phyloP scores from a whole-genome alignment of 2,888 invertebrate genomes.

The Erebia ligea region DNA sequence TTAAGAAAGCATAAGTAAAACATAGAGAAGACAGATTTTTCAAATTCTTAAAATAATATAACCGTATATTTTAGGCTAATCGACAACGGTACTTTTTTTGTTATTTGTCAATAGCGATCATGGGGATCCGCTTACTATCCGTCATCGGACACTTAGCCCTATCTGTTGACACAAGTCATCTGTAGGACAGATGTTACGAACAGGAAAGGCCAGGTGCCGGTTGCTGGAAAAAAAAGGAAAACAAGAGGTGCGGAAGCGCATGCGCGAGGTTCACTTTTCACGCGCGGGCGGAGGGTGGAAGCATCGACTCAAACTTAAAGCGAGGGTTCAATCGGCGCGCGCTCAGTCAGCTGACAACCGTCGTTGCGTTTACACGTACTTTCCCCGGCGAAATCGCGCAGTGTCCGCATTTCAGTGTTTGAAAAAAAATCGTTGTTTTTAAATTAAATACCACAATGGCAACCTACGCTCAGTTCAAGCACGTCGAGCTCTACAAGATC shows the following conservation, averaged over 20 bases:
- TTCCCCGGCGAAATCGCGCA: constrained; percentile 46
- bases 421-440: constrained; percentile 37
- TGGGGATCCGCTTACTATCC: constrained; percentile 33
- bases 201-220: constrained; percentile 50
- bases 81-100: background rate
- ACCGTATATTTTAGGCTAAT: background rate
- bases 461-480: constrained; percentile 96
- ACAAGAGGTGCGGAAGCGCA: constrained; percentile 66
- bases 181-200: constrained; percentile 51
- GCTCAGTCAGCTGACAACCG: constrained; percentile 80
- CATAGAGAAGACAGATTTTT: background rate
- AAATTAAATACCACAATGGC: constrained; percentile 85
- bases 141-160: constrained; percentile 39
- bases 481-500: constrained; percentile 96
- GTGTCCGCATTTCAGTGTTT: constrained; percentile 49
- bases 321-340: constrained; percentile 74
- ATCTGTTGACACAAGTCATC: constrained; percentile 51
- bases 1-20: no score
- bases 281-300: constrained; percentile 77
- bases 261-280: constrained; percentile 66
- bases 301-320: constrained; percentile 71
- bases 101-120: constrained; percentile 12
- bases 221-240: constrained; percentile 48
- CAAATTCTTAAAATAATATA: no score
- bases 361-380: constrained; percentile 59